phyloP scores from a whole-genome alignment of 2,113 vertebrate genomes.

The Neogale vison region DNA sequence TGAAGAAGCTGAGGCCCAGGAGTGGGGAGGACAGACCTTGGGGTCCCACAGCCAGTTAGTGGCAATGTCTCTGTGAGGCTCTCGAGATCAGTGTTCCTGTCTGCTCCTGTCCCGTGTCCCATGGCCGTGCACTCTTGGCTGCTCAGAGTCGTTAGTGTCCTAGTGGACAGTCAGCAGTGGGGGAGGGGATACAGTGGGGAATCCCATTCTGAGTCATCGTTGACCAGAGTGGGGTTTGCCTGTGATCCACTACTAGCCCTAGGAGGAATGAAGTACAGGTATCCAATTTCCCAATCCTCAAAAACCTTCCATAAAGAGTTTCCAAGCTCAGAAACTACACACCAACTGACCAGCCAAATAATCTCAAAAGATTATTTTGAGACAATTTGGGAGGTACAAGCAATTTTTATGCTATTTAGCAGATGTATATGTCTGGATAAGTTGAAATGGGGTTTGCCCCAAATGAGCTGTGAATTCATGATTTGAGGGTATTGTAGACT shows the following conservation, averaged over 20 bases:
- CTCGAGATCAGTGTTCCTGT: not conserved
- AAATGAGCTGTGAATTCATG: not conserved
- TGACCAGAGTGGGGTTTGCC: not conserved
- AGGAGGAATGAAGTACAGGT: not conserved
- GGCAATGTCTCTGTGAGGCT: not conserved
- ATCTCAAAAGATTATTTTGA: not conserved
- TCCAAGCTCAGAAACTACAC: not conserved
- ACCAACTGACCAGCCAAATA: not conserved
- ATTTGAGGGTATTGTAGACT: not conserved
- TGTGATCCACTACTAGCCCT: not conserved
- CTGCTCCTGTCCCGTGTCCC: not conserved
- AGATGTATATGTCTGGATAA: not conserved
- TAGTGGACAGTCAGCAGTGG: not conserved
- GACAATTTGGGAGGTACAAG: not conserved
- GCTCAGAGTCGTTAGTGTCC: not conserved
- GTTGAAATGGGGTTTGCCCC: not conserved
- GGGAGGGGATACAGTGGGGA: not conserved
- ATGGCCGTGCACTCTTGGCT: accelerated
- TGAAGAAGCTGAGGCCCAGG: not conserved
- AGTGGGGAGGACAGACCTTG: not conserved
- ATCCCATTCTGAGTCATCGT: not conserved
- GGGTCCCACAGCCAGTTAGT: not conserved
- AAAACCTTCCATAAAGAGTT: not conserved
- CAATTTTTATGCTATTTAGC: not conserved
- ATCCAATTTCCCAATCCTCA: not conserved